Base-by-base conservation (phyloP, 2,888 invertebrate genomes). In the Junonia oenone region DNA sequence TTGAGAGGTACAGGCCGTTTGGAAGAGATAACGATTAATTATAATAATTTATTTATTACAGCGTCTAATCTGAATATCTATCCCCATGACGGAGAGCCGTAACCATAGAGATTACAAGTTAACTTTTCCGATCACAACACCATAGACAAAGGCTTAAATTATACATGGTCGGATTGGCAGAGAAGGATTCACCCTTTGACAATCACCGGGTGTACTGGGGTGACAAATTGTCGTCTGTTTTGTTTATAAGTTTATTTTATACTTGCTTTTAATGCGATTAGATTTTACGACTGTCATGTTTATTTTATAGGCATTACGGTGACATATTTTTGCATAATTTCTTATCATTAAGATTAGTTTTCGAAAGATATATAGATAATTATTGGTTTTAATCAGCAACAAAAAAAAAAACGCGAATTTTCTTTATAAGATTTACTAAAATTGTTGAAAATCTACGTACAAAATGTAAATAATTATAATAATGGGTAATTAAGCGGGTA, bases 121-220 rank as follows among this genome's bases (percentile, higher is more conserved):
- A 88, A 88, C 84, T 88, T 88, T 84, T 83, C 82, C 83, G 82
- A 86, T 84, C 85, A 83, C 74, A 79, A 84, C 89, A 78, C 83
- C 86, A 81, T 79, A 88, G 86, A 88, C 88, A 88, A 88, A 78
- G 77, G 81, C 75, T 81, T 78, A 80, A 80, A 87, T 87, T 86
- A 84, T 78, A 78, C 79, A 83, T 79, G 87, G 81, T 61, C 73
- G 83, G 83, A 73, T 81, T 81, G 75, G 74, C 74, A 72, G 71
- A 71, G 72, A 73, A 69, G 75, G 72, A 73, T 75, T 68, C 71
- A 77, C 80, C 83, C 84, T 80, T 80, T 81, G 76, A 78, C 77
- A 78, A 72, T 70, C 67, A 65, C 66, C 59, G 68, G 61, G 70
- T 67, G 73, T 67, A 73, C 66, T 72, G 74, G 82, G 80, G 80